A percentile compares a stretch with the other conserved stretches of the same genome.
Conservation (phyloP, 2,888 invertebrate species). For the Abrostola tripartita region DNA sequence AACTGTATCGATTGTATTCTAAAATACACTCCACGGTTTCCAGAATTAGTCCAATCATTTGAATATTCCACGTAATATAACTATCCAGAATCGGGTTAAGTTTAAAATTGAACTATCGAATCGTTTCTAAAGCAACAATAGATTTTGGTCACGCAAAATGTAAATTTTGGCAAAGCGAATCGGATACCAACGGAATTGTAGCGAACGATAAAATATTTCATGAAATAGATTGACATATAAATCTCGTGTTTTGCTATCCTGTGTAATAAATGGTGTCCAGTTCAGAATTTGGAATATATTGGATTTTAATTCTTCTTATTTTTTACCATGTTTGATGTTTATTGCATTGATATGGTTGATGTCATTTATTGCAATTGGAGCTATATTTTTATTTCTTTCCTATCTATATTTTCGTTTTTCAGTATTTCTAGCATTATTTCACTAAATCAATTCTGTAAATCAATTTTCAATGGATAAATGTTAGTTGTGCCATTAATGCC, state of each 20-base stretch:
- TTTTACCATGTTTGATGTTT: neutral
- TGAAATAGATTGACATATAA: conserved; percentile 57
- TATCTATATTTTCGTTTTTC: no score
- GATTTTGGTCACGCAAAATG: conserved; percentile 56
- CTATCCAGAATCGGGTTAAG: conserved; percentile 32
- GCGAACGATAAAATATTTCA: conserved; percentile 55
- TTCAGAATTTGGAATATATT: conserved; percentile 21
- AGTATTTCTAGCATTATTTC: no score
- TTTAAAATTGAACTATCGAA: conserved; percentile 44
- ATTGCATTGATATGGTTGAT: neutral
- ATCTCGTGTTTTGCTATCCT: conserved; percentile 39
- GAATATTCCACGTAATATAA: conserved; percentile 31
- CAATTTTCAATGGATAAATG: neutral
- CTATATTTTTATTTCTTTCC: no score
- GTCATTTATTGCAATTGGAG: conserved; percentile 3
- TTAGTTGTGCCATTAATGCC: neutral
- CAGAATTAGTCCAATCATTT: conserved; percentile 12
- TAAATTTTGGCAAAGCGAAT: conserved; percentile 50
- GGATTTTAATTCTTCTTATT: neutral
- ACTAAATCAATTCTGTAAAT: no score
- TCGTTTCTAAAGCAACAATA: conserved; percentile 34
- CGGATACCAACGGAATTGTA: conserved; percentile 40
- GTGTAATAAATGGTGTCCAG: conserved; percentile 30
- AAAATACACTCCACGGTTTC: neutral
- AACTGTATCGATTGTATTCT: neutral